These are phyloP conservation scores for Ganaspis brasiliensis DNA, from an alignment of 2,888 invertebrate genomes.

Conservation along the genomic window DNA sequence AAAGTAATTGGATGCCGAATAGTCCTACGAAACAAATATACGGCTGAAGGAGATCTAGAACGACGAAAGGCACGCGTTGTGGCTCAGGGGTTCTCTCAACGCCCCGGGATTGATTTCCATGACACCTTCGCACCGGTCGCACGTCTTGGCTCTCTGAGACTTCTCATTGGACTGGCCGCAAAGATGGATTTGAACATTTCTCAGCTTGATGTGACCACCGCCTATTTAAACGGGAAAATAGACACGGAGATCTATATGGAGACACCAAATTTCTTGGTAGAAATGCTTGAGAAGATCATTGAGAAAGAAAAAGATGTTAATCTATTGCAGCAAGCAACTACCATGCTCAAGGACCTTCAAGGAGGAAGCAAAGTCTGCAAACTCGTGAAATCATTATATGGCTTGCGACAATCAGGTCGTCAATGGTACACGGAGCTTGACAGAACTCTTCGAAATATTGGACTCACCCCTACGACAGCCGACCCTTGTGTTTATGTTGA, in stretches of 20 bases:
- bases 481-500: conserved; percentile 39
- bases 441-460: neutral
- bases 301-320: neutral
- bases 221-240: conserved; percentile 61
- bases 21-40: conserved; percentile 53
- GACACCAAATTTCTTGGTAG: neutral
- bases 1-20: conserved; percentile 52
- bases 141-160: conserved; percentile 50
- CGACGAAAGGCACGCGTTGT: conserved; percentile 59
- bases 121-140: conserved; percentile 58
- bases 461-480: conserved; percentile 17
- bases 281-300: conserved; percentile 43
- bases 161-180: conserved; percentile 55
- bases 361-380: conserved; percentile 44
- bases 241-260: conserved; percentile 50
- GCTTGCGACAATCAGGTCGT: too few species aligned
- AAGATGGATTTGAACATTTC: conserved; percentile 51
- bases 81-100: conserved; percentile 58
- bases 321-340: neutral
- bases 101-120: conserved; percentile 55
- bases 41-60: conserved; percentile 51
- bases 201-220: conserved; percentile 62
- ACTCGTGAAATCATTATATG: conserved; percentile 40
- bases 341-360: conserved; percentile 25
- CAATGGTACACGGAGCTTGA: conserved; percentile 22